Evolutionary conservation across 2,797 vertebrate genomes (phyloP).

Genomic region (Sorex maritimensis): DNA sequence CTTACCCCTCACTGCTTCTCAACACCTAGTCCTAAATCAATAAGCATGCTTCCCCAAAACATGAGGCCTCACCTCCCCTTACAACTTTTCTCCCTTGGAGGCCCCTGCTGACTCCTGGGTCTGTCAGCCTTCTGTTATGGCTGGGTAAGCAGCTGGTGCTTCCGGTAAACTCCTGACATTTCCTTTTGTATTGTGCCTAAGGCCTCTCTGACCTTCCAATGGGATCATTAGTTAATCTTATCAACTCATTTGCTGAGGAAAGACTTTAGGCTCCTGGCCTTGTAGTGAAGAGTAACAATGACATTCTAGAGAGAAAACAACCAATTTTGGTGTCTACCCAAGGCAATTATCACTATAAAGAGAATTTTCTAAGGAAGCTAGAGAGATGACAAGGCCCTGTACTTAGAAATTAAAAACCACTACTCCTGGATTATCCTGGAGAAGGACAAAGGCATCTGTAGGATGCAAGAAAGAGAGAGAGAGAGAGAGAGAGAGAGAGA

Average conservation of each 20-base stretch:
- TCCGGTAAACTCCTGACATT: neutral
- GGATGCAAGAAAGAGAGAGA: neutral
- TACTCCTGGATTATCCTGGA: neutral
- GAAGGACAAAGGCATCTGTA: neutral
- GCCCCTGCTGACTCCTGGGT: neutral
- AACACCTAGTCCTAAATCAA: neutral
- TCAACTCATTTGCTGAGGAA: slow-evolving; percentile 66
- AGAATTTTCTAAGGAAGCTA: neutral
- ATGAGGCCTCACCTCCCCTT: too few relatives aligned
- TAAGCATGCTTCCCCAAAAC: neutral
- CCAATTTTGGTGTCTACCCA: neutral
- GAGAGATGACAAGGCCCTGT: slow-evolving; percentile 22
- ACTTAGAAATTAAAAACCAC: neutral
- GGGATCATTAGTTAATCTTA: slow-evolving; percentile 76
- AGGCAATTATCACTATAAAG: slow-evolving; percentile 30
- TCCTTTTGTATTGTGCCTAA: slow-evolving; percentile 10
- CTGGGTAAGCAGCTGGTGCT: neutral
- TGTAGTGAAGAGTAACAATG: slow-evolving; percentile 4
- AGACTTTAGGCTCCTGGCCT: slow-evolving; percentile 51
- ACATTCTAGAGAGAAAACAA: neutral
- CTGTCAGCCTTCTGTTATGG: neutral
- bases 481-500: too few relatives aligned
- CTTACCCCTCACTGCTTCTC: neutral
- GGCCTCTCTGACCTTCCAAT: slow-evolving; percentile 51
- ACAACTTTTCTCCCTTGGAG: neutral